A percentile compares a stretch with the other conserved stretches of the same genome.
Evolutionary conservation across 2,888 invertebrate genomes (phyloP).

Genomic region (Nephrocerus scutellatus): DNA sequence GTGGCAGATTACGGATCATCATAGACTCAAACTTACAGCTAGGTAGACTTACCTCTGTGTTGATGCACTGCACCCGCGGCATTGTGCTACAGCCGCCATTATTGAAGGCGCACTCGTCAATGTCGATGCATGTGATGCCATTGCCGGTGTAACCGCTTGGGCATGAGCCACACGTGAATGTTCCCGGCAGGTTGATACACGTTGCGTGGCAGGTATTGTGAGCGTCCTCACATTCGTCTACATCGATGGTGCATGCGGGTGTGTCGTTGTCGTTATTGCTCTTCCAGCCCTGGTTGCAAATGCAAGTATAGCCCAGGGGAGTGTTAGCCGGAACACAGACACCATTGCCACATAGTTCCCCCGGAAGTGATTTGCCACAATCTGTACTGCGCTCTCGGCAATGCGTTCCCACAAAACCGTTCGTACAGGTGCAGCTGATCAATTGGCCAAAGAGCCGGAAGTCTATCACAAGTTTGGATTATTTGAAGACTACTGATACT

Average conservation of each 20-base stretch:
- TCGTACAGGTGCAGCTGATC: constrained; percentile 64
- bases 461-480: neutral
- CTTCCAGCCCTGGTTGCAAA: constrained; percentile 86
- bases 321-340: constrained; percentile 65
- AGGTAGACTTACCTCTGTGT: constrained; percentile 66
- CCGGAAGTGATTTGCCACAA: constrained; percentile 61
- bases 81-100: constrained; percentile 83
- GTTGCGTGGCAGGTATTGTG: constrained; percentile 69
- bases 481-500: constrained; percentile 11
- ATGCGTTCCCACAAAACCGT: constrained; percentile 74
- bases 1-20: too few relatives aligned
- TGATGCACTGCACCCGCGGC: constrained; percentile 79
- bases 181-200: constrained; percentile 87
- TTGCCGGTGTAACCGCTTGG: constrained; percentile 83
- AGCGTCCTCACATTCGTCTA: constrained; percentile 72
- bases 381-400: constrained; percentile 68
- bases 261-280: constrained; percentile 58
- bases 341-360: constrained; percentile 82
- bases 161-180: constrained; percentile 81
- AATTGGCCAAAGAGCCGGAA: neutral
- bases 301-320: constrained; percentile 62
- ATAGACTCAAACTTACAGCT: too few relatives aligned
- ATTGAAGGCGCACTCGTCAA: constrained; percentile 76
- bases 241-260: constrained; percentile 71
- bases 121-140: constrained; percentile 77